phyloP scores from a whole-genome alignment of 2,113 vertebrate genomes.

The Eira barbara region DNA sequence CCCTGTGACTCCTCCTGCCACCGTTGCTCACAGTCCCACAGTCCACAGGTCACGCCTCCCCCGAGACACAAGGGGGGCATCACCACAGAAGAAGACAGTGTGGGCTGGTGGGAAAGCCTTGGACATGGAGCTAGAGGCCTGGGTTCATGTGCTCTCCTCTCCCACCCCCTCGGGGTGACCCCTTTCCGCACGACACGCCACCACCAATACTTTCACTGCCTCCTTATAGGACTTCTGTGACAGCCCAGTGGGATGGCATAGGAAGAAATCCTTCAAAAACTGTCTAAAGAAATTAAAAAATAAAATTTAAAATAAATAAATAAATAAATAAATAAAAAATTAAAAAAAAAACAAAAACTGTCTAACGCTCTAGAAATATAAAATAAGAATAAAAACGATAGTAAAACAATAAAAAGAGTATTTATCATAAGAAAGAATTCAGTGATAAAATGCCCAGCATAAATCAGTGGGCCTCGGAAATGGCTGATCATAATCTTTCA shows the following conservation, averaged over 20 bases:
- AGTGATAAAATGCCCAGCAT: not conserved
- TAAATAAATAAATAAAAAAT: no score
- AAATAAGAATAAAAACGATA: not conserved
- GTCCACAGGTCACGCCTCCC: not conserved
- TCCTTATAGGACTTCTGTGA: not conserved
- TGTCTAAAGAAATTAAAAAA: no score
- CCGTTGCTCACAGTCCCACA: rapidly evolving
- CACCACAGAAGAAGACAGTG: not conserved
- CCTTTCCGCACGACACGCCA: rapidly evolving
- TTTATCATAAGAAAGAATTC: not conserved
- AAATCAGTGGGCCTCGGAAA: not conserved
- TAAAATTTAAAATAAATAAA: no score
- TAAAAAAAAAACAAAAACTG: no score
- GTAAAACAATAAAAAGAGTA: not conserved
- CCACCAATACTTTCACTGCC: not conserved
- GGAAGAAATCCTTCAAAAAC: not conserved
- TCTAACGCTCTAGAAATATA: not conserved
- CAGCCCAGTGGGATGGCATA: not conserved
- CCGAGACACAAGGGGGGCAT: not conserved
- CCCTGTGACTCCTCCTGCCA: rapidly evolving
- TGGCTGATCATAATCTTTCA: not conserved
- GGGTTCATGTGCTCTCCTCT: no score
- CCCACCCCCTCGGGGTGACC: not conserved
- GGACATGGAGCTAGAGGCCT: not conserved
- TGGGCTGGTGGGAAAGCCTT: not conserved